Conservation (phyloP, 2,888 invertebrate genomes). For the Perizoma flavofasciatum region DNA sequence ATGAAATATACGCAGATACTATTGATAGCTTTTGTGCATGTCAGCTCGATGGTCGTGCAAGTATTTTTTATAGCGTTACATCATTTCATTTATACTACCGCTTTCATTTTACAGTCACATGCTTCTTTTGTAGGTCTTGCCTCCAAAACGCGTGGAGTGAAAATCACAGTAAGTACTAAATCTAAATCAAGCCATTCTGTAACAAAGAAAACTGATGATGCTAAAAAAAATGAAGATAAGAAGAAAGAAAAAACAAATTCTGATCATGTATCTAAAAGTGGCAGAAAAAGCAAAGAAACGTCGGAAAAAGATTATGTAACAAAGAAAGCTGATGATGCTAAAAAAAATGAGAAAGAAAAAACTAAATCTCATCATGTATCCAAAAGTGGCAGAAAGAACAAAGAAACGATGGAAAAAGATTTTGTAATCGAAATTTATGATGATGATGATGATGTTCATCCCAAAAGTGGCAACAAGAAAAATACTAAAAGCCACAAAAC, state of each 20-base stretch:
- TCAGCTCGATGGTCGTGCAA: constrained; percentile 17
- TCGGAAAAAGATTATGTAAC: neutral
- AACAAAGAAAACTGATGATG: constrained; percentile 8
- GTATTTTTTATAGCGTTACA: neutral
- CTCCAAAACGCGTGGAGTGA: constrained; percentile 19
- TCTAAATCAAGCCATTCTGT: constrained; percentile 35
- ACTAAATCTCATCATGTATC: neutral
- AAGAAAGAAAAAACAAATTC: neutral
- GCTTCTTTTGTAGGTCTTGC: constrained; percentile 31
- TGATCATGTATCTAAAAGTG: constrained; percentile 1
- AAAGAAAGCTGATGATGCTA: too few species aligned
- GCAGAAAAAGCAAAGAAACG: neutral
- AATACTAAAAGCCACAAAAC: too few species aligned
- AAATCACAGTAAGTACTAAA: constrained; percentile 26
- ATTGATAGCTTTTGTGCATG: constrained; percentile 14
- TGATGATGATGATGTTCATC: too few species aligned
- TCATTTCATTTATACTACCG: too few species aligned
- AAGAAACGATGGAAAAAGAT: neutral
- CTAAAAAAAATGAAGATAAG: neutral
- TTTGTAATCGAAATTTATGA: constrained; percentile 10
- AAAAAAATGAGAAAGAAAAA: neutral
- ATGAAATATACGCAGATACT: constrained; percentile 3
- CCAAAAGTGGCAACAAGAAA: too few species aligned
- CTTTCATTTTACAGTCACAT: constrained; percentile 1
- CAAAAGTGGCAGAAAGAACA: neutral